A percentile compares a stretch with the other conserved stretches of the same genome.
Evolutionary conservation across 2,113 vertebrate genomes (phyloP).

Genomic region (Prochilodus magdalenae): DNA sequence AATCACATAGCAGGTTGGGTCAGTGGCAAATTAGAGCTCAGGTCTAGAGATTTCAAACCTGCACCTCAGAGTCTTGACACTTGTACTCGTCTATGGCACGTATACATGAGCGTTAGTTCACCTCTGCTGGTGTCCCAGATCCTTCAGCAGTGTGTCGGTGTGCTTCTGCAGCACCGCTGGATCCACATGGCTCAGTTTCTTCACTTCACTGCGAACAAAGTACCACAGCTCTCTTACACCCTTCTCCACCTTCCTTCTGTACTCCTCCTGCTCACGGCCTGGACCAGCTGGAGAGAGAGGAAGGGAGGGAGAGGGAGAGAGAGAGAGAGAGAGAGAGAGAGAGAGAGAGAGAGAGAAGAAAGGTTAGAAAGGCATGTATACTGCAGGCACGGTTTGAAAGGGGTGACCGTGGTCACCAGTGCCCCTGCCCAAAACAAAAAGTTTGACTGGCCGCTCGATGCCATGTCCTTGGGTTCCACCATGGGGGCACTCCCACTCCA

Average conservation of each 20-base stretch:
- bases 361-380: conserved; percentile 10
- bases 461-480: too few relatives aligned
- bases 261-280: conserved; percentile 91
- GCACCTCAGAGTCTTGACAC: too few relatives aligned
- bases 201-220: conserved; percentile 94
- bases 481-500: too few relatives aligned
- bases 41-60: too few relatives aligned
- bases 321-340: too few relatives aligned
- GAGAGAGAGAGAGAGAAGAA: background rate
- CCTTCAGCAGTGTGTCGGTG: conserved; percentile 86
- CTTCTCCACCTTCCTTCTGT: conserved; percentile 92
- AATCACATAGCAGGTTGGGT: too few relatives aligned
- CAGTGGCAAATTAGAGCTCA: too few relatives aligned
- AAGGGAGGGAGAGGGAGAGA: too few relatives aligned
- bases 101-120: conserved; percentile 55
- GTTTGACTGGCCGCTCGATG: too few relatives aligned
- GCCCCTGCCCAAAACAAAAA: too few relatives aligned
- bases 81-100: background rate
- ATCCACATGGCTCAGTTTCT: conserved; percentile 89
- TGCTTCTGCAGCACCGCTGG: conserved; percentile 86
- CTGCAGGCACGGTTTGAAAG: too few relatives aligned
- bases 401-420: too few relatives aligned
- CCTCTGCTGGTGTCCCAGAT: conserved; percentile 98
- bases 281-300: conserved; percentile 77
- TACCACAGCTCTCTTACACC: conserved; percentile 98